Evolutionary conservation across 2,888 invertebrate genomes (phyloP).

Genomic region (Rhamnusium bicolor): DNA sequence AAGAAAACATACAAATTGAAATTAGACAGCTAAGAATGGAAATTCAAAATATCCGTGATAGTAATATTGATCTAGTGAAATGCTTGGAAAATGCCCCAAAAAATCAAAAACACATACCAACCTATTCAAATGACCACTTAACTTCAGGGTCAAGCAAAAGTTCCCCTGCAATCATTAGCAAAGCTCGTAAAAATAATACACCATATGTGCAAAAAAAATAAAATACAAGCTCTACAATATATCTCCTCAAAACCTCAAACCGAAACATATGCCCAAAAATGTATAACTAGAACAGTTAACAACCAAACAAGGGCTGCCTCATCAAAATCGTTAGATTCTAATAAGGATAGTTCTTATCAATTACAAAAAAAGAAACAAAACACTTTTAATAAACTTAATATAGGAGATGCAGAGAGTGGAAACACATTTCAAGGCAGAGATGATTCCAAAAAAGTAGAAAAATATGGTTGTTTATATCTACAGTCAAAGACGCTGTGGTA

Average conservation of each 20-base stretch:
- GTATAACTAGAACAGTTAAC: background rate
- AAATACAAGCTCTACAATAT: background rate
- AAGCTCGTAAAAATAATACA: background rate
- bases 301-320: background rate
- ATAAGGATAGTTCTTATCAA: no score
- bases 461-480: background rate
- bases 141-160: background rate
- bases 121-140: background rate
- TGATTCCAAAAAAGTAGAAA: background rate
- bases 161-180: no score
- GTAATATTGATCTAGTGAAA: background rate
- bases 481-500: background rate
- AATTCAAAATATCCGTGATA: background rate
- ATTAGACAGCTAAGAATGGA: background rate
- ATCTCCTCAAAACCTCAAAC: background rate
- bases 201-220: background rate
- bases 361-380: background rate
- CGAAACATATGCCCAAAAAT: background rate
- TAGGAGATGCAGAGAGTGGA: background rate
- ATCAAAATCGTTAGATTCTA: background rate
- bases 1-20: background rate
- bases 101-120: background rate
- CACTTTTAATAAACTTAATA: background rate
- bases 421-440: background rate
- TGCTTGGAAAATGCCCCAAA: background rate